Conservation (phyloP, 2,113 vertebrate genomes). For the Eubucco bourcierii region DNA sequence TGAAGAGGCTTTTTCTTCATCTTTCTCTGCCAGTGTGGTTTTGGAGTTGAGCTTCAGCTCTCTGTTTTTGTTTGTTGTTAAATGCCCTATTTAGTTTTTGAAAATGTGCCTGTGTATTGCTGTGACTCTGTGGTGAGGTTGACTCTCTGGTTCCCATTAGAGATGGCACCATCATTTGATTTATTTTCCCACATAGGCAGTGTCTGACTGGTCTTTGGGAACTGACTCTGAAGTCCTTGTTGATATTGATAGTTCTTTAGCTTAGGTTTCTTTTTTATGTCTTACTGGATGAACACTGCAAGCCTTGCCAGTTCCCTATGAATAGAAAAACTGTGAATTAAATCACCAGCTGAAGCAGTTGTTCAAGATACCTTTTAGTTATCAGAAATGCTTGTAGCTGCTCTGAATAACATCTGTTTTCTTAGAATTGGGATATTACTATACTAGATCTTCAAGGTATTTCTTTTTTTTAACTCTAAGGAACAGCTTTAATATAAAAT, state of each 20-base stretch:
- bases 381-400: background rate
- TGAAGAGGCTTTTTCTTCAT: constrained; percentile 22
- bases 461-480: background rate
- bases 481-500: background rate
- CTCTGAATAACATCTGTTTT: background rate
- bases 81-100: constrained; percentile 57
- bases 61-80: constrained; percentile 63
- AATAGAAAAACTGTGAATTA: background rate
- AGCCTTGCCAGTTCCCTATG: background rate
- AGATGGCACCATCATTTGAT: constrained; percentile 56
- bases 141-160: constrained; percentile 68
- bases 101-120: constrained; percentile 26
- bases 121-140: constrained; percentile 29
- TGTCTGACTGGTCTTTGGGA: constrained; percentile 20
- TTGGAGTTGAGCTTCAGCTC: constrained; percentile 17
- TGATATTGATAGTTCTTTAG: background rate
- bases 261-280: background rate
- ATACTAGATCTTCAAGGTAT: background rate
- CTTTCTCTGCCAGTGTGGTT: constrained; percentile 20
- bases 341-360: background rate
- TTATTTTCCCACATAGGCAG: constrained; percentile 56
- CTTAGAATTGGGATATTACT: background rate
- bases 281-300: background rate
- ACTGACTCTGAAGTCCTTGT: background rate
- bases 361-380: background rate